Evolutionary conservation across 2,888 invertebrate species (phyloP).

Genomic region (Callimorpha dominula): DNA sequence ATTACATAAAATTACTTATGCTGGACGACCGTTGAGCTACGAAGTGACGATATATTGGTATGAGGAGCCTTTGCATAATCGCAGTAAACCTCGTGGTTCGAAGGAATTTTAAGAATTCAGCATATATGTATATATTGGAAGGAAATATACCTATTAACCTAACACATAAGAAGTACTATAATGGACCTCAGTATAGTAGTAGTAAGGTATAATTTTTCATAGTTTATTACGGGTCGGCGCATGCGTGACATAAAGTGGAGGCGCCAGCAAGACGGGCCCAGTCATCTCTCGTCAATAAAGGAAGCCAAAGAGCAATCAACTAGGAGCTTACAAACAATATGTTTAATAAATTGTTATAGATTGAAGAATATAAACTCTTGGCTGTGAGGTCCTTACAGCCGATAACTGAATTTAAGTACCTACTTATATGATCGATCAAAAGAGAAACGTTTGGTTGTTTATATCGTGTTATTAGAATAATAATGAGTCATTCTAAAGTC

Average conservation of each 20-base stretch:
- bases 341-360: slow-evolving; percentile 47
- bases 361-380: slow-evolving; percentile 39
- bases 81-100: too few species aligned
- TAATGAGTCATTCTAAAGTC: neutral
- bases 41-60: too few species aligned
- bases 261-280: slow-evolving; percentile 76
- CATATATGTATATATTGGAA: too few species aligned
- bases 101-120: too few species aligned
- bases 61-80: too few species aligned
- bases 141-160: too few species aligned
- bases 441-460: neutral
- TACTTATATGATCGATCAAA: neutral
- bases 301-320: slow-evolving; percentile 79
- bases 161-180: neutral
- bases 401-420: neutral
- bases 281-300: slow-evolving; percentile 80
- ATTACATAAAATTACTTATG: too few species aligned
- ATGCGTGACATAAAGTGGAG: slow-evolving; percentile 53
- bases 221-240: slow-evolving; percentile 47
- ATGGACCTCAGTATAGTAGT: neutral
- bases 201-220: slow-evolving; percentile 32
- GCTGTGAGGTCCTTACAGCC: slow-evolving; percentile 10
- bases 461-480: neutral
- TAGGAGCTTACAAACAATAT: slow-evolving; percentile 58
- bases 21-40: too few species aligned